Evolutionary conservation across 2,888 invertebrate genomes (phyloP).

Genomic region (Macaria notata): DNA sequence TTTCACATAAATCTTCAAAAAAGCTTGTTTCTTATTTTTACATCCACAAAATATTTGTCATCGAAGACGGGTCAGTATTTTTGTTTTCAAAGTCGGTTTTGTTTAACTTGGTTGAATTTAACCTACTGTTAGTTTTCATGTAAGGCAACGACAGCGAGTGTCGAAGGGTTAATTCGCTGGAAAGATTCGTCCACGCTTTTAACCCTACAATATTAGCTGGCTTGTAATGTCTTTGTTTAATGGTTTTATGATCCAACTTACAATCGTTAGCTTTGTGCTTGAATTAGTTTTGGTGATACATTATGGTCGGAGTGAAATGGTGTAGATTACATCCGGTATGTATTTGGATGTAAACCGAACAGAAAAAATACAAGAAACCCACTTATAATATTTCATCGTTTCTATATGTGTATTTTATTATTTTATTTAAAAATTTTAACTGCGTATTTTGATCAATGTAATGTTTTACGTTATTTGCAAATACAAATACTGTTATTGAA

Average conservation of each 20-base stretch:
- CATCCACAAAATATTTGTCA: too few species aligned
- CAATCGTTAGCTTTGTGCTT: slow-evolving; percentile 10
- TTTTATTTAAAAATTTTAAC: too few species aligned
- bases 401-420: too few species aligned
- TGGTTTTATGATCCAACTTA: slow-evolving; percentile 18
- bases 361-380: too few species aligned
- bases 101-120: neutral
- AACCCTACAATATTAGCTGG: slow-evolving; percentile 53
- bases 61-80: too few species aligned
- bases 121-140: slow-evolving; percentile 34
- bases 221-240: slow-evolving; percentile 43
- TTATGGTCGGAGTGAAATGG: neutral
- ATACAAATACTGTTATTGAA: too few species aligned
- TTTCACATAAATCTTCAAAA: too few species aligned
- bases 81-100: neutral
- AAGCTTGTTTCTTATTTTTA: too few species aligned
- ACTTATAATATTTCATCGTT: too few species aligned
- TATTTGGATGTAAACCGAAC: too few species aligned
- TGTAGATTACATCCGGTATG: neutral
- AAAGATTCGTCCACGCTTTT: slow-evolving; percentile 56
- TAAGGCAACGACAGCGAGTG: slow-evolving; percentile 31
- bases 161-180: slow-evolving; percentile 74
- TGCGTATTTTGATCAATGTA: too few species aligned
- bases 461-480: too few species aligned
- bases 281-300: neutral